phyloP scores from a whole-genome alignment of 2,888 invertebrate species.

The Tipula confusa region DNA sequence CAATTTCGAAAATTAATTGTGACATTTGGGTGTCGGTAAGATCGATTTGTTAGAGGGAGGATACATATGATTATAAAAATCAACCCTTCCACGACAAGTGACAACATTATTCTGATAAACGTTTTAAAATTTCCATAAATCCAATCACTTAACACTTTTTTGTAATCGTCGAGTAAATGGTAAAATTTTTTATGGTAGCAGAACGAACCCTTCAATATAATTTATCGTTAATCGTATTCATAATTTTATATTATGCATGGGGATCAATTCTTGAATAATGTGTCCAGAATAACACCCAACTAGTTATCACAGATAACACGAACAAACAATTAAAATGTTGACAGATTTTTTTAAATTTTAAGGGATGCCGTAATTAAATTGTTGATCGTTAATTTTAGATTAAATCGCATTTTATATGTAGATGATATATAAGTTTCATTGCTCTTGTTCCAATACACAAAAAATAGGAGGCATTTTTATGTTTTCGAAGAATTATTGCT shows the following conservation, averaged over 20 bases:
- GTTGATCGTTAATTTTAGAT: constrained; percentile 25
- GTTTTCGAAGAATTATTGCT: constrained; percentile 20
- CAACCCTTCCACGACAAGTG: neutral
- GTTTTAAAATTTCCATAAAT: neutral
- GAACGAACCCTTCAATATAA: neutral
- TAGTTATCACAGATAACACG: neutral
- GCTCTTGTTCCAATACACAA: neutral
- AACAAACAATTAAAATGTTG: constrained; percentile 20
- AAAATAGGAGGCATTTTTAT: neutral
- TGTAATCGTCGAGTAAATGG: neutral
- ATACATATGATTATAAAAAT: neutral
- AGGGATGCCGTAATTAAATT: constrained; percentile 9
- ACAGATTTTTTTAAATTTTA: neutral
- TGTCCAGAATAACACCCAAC: neutral
- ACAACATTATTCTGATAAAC: neutral
- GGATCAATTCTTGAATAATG: neutral
- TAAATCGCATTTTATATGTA: neutral
- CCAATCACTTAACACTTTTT: neutral
- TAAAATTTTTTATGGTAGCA: neutral
- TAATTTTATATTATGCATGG: neutral
- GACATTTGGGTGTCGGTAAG: constrained; percentile 8
- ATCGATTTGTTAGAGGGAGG: neutral
- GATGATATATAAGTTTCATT: neutral
- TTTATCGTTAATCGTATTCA: neutral
- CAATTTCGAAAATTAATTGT: neutral